phyloP scores from a whole-genome alignment of 2,113 vertebrate species.

The Synodontis membranacea region DNA sequence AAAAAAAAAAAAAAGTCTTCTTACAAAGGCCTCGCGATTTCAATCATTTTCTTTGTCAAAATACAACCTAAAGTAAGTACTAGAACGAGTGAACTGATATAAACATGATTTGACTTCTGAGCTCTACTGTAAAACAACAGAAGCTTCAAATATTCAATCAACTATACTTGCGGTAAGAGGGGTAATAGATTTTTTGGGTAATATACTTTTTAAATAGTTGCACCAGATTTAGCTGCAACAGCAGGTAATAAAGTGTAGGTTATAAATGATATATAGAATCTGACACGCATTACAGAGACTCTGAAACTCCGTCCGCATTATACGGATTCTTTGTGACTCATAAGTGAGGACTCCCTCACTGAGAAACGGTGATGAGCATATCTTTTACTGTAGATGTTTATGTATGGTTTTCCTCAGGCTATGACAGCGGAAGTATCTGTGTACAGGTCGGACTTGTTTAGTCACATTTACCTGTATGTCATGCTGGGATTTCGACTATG shows the following conservation, averaged over 20 bases:
- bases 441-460: conserved; percentile 64
- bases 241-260: neutral
- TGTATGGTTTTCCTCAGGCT: conserved; percentile 22
- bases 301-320: neutral
- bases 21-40: neutral
- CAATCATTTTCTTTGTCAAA: neutral
- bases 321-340: neutral
- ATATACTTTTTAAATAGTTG: neutral
- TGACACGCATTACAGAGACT: neutral
- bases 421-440: conserved; percentile 26
- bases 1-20: neutral
- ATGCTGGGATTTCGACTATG: neutral
- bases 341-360: neutral
- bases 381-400: conserved; percentile 18
- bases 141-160: neutral
- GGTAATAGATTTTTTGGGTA: neutral
- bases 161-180: neutral
- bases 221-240: neutral
- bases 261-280: neutral
- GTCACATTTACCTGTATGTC: conserved; percentile 49
- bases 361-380: neutral
- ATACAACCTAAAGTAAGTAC: too few species aligned
- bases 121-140: neutral
- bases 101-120: neutral
- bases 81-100: neutral